phyloP scores from a whole-genome alignment of 1,140 invertebrate species.

The Archivesica marissinica region DNA sequence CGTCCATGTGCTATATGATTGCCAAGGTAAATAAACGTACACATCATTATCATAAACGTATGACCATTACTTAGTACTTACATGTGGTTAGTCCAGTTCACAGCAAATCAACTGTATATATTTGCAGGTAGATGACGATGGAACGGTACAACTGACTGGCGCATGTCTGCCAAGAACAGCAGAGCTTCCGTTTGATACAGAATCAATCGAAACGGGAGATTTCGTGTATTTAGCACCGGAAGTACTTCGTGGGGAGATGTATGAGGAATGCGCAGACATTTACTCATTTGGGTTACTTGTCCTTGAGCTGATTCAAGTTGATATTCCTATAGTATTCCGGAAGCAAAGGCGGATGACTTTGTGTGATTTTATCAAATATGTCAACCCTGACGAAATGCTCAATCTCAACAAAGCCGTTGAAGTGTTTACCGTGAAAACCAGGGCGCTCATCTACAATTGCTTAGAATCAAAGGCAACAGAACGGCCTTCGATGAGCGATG shows the following conservation, averaged over 20 bases:
- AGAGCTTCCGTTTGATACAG: conserved; percentile 55
- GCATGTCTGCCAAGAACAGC: conserved; percentile 65
- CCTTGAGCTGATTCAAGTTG: conserved; percentile 63
- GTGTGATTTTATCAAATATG: conserved; percentile 57
- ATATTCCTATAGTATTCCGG: conserved; percentile 46
- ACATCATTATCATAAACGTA: too few species aligned
- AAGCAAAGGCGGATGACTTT: conserved; percentile 59
- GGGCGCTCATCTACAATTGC: conserved; percentile 36
- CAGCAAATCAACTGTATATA: too few species aligned
- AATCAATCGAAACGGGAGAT: conserved; percentile 37
- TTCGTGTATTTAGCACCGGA: conserved; percentile 71
- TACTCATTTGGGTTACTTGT: conserved; percentile 73
- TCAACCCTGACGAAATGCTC: conserved; percentile 66
- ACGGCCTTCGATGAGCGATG: conserved; percentile 28
- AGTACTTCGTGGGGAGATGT: conserved; percentile 67
- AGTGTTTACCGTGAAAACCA: conserved; percentile 47
- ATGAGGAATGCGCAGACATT: conserved; percentile 67
- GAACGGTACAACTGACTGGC: conserved; percentile 65
- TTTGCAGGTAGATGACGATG: conserved; percentile 63
- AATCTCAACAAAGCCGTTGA: conserved; percentile 21
- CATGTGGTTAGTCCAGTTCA: too few species aligned
- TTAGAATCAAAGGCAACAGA: not conserved
- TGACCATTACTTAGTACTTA: too few species aligned
- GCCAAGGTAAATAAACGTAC: too few species aligned
- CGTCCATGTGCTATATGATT: too few species aligned